phyloP scores from a whole-genome alignment of 2,113 vertebrate genomes.

The Athene noctua region DNA sequence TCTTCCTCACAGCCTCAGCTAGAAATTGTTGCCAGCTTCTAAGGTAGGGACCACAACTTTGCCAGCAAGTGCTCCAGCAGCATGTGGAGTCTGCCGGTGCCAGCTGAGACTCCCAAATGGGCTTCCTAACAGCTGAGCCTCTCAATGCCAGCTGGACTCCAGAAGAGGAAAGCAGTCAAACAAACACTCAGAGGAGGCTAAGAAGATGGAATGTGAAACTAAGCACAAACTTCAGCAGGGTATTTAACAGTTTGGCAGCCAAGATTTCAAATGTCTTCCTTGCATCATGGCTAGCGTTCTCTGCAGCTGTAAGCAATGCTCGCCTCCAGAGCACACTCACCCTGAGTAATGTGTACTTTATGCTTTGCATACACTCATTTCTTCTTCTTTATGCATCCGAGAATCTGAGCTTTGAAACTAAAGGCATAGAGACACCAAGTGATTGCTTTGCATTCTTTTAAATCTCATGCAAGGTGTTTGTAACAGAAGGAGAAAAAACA shows the following conservation, averaged over 20 bases:
- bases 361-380: neutral
- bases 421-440: neutral
- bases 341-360: neutral
- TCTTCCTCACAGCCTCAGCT: neutral
- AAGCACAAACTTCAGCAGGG: neutral
- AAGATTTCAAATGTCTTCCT: neutral
- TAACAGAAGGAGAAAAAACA: neutral
- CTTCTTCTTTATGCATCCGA: neutral
- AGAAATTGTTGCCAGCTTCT: neutral
- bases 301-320: neutral
- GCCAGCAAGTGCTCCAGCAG: neutral
- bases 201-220: neutral
- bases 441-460: neutral
- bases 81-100: neutral
- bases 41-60: neutral
- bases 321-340: neutral
- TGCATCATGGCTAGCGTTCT: neutral
- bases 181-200: neutral
- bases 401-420: neutral
- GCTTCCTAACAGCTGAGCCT: slow-evolving; percentile 2
- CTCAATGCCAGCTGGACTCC: neutral
- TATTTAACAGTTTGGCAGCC: neutral
- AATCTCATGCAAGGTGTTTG: neutral
- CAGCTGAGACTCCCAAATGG: neutral
- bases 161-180: slow-evolving; percentile 18